phyloP scores from a whole-genome alignment of 2,113 vertebrate genomes.

The Parotia lawesii region DNA sequence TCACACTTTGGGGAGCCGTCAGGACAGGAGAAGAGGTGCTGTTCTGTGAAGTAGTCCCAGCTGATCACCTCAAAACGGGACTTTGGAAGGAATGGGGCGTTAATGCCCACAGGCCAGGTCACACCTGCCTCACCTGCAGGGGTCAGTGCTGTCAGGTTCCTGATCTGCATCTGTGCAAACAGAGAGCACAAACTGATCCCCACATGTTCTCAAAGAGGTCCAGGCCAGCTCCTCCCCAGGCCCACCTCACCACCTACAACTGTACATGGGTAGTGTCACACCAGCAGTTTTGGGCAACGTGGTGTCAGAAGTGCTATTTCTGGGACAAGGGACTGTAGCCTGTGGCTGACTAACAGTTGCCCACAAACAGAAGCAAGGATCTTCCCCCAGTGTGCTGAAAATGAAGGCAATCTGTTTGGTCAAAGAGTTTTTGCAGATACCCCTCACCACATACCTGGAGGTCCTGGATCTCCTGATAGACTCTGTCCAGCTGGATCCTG shows the following conservation, averaged over 20 bases:
- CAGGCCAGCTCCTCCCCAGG: background rate
- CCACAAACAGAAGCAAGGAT: background rate
- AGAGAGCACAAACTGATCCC: background rate
- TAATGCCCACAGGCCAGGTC: constrained; percentile 91
- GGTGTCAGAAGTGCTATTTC: background rate
- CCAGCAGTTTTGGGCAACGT: accelerated
- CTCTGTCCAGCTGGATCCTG: constrained; percentile 85
- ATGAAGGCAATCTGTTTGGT: background rate
- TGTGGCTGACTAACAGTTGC: background rate
- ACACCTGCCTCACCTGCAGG: constrained; percentile 85
- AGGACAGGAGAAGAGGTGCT: constrained; percentile 87
- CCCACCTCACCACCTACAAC: background rate
- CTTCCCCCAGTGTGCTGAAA: background rate
- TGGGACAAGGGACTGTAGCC: background rate
- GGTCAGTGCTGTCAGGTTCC: constrained; percentile 86
- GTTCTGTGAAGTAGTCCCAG: constrained; percentile 97
- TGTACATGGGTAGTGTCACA: background rate
- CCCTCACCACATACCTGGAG: constrained; percentile 80
- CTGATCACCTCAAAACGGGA: constrained; percentile 94
- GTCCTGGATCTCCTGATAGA: constrained; percentile 88
- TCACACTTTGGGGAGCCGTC: constrained; percentile 91
- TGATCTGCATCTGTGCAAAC: constrained; percentile 86
- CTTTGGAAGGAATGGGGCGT: constrained; percentile 83
- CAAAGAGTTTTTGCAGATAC: background rate
- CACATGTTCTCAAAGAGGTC: background rate